These are phyloP conservation scores for Graphium colonna DNA, from an alignment of 2,888 invertebrate species.

Conservation along the genomic window DNA sequence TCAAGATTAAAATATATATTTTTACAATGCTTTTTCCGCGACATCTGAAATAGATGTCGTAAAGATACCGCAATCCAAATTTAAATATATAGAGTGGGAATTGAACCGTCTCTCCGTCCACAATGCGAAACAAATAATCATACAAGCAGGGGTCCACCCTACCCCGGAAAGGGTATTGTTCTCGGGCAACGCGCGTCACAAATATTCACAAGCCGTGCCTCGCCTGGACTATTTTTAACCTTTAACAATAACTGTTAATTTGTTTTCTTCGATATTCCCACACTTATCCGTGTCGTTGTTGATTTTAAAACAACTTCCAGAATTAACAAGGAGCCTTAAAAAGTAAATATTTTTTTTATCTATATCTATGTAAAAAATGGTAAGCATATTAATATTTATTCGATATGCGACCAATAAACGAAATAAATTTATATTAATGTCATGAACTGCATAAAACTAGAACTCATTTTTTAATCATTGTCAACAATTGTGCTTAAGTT, in stretches of 20 bases:
- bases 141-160: conserved; percentile 8
- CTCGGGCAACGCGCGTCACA: conserved; percentile 26
- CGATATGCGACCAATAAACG: too few species aligned
- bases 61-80: not conserved
- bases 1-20: not conserved
- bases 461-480: too few species aligned
- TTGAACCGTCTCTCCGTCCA: not conserved
- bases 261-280: not conserved
- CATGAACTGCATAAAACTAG: too few species aligned
- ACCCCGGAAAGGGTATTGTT: conserved; percentile 15
- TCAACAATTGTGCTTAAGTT: conserved; percentile 27
- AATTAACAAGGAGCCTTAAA: not conserved
- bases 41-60: not conserved
- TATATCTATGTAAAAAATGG: too few species aligned
- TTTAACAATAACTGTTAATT: conserved; percentile 12
- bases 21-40: not conserved
- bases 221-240: conserved; percentile 13
- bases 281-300: not conserved
- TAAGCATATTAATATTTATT: too few species aligned
- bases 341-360: too few species aligned
- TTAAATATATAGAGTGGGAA: conserved; percentile 11
- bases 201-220: not conserved
- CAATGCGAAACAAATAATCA: conserved; percentile 19
- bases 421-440: too few species aligned
- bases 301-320: not conserved